phyloP scores from a whole-genome alignment of 2,113 vertebrate genomes.

The Hippocampus barbouri region DNA sequence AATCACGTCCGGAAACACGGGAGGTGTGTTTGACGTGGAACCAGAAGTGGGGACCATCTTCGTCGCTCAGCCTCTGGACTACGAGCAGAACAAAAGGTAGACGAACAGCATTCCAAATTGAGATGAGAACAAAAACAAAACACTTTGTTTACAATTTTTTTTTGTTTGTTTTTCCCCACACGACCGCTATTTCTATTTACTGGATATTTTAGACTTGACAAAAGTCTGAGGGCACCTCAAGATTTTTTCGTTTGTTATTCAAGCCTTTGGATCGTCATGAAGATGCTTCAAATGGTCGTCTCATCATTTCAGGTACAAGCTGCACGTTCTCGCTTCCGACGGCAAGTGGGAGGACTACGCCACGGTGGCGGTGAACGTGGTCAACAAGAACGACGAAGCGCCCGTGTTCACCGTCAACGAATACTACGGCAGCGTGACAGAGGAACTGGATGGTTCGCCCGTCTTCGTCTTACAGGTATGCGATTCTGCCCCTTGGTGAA shows the following conservation, averaged over 20 bases:
- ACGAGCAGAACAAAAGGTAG: conserved; percentile 78
- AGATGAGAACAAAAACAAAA: no score
- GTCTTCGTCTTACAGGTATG: conserved; percentile 85
- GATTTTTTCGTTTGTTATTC: no score
- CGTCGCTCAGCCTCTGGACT: conserved; percentile 82
- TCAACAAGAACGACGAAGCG: conserved; percentile 88
- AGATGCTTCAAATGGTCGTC: not conserved
- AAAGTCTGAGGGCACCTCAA: no score
- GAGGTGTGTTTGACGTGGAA: conserved; percentile 81
- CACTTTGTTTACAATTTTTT: no score
- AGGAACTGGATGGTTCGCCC: conserved; percentile 80
- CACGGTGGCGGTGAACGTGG: conserved; percentile 73
- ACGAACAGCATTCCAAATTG: not conserved
- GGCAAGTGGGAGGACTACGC: conserved; percentile 89
- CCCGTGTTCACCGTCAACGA: conserved; percentile 83
- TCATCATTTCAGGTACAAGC: conserved; percentile 67
- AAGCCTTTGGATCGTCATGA: no score
- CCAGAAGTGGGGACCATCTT: conserved; percentile 84
- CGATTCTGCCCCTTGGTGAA: not conserved
- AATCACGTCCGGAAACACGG: conserved; percentile 82
- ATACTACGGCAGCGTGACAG: conserved; percentile 84
- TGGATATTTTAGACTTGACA: no score
- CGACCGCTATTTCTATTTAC: no score
- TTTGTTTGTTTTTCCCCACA: no score
- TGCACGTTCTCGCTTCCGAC: conserved; percentile 83